Evolutionary conservation across 2,113 vertebrate species (phyloP).

Genomic region (Hippolais icterina): DNA sequence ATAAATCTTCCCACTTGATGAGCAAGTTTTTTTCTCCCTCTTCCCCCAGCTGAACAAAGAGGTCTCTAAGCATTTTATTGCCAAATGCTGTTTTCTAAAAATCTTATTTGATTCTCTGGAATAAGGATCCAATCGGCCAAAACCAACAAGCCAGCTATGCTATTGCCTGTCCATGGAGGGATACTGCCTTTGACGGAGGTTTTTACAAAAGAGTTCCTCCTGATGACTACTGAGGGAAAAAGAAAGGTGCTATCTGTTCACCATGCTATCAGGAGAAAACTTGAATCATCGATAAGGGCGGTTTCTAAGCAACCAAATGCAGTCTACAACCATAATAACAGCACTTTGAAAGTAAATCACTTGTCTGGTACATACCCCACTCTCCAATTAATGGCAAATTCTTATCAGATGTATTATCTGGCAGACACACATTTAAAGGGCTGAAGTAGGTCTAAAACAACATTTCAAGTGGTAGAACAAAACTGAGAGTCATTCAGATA

Average conservation of each 20-base stretch:
- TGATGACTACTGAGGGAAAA: background rate
- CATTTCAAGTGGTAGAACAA: background rate
- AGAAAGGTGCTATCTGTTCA: conserved; percentile 12
- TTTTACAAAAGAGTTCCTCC: conserved; percentile 4
- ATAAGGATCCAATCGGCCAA: background rate
- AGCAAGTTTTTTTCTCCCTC: background rate
- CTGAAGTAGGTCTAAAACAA: background rate
- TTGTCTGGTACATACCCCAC: background rate
- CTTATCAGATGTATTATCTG: conserved; percentile 9
- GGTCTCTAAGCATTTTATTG: background rate
- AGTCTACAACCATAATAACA: background rate
- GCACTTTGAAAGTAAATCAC: background rate
- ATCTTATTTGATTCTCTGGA: background rate
- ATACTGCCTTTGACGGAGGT: background rate
- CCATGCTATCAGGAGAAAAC: conserved; percentile 10
- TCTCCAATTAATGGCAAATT: conserved; percentile 1
- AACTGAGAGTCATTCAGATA: background rate
- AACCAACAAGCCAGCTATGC: background rate
- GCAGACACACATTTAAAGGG: background rate
- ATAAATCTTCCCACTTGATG: background rate
- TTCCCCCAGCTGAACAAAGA: background rate
- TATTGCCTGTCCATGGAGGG: background rate
- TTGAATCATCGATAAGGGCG: conserved; percentile 22
- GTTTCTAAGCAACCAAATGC: conserved; percentile 60
- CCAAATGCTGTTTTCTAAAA: background rate